Percentiles rank a stretch among this genome's conserved stretches.
Conservation (phyloP, 2,113 vertebrate genomes). For the Pseudorectes ferrugineus region DNA sequence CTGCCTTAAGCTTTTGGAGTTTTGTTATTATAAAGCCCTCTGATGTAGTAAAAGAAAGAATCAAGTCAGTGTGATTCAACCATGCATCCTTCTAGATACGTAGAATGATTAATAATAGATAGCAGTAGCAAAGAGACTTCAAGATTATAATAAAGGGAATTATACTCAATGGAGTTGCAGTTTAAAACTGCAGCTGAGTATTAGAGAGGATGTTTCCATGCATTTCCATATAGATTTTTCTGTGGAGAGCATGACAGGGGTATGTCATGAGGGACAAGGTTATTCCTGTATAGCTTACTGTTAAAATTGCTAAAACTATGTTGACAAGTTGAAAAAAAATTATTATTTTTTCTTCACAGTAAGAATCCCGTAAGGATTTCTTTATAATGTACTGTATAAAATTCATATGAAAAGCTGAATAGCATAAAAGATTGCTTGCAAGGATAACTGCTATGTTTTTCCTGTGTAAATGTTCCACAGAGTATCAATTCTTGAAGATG, state of each 20-base stretch:
- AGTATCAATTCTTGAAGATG: not conserved
- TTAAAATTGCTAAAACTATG: not conserved
- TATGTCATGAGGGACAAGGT: not conserved
- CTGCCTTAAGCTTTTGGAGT: not conserved
- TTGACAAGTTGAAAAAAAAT: not conserved
- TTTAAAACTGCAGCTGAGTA: not conserved
- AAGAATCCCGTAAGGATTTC: not conserved
- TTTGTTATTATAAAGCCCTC: not conserved
- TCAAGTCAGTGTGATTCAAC: not conserved
- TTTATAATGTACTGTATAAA: not conserved
- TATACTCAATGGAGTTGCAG: not conserved
- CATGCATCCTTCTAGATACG: not conserved
- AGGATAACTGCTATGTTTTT: not conserved
- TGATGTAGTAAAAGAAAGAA: not conserved
- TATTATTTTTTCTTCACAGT: not conserved
- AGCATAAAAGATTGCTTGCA: not conserved
- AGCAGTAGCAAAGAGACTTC: not conserved
- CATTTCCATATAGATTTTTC: slow-evolving; percentile 9
- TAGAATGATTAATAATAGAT: not conserved
- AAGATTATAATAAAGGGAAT: not conserved
- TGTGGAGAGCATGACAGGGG: not conserved
- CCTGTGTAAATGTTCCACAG: not conserved
- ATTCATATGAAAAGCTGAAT: not conserved
- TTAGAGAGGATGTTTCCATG: not conserved
- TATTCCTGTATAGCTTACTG: not conserved